Evolutionary conservation across 2,113 vertebrate species (phyloP).

Genomic region (Candoia aspera): DNA sequence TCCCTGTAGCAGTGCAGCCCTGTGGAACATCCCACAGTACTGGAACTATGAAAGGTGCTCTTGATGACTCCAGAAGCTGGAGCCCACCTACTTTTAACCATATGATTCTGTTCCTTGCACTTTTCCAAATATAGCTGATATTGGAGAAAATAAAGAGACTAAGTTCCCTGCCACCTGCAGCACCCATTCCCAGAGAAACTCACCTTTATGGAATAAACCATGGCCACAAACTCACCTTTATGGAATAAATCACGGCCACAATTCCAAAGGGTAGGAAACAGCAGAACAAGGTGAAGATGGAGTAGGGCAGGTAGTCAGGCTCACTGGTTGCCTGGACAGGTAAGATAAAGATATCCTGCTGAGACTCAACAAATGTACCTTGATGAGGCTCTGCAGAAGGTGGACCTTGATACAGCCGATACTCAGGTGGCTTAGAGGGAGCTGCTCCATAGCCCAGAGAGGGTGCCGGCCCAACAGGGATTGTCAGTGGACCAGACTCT

Average conservation of each 20-base stretch:
- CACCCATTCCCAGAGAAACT: neutral
- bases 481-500: neutral
- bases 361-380: neutral
- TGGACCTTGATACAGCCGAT: neutral
- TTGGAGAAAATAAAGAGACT: too few relatives aligned
- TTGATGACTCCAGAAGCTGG: neutral
- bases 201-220: constrained; percentile 68
- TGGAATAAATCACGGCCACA: constrained; percentile 73
- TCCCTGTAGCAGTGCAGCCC: neutral
- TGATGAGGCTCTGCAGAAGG: neutral
- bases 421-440: neutral
- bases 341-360: neutral
- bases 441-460: neutral
- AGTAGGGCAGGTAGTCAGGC: constrained; percentile 76
- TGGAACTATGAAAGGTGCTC: neutral
- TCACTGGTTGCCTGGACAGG: neutral
- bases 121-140: neutral
- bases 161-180: neutral
- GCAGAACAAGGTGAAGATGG: constrained; percentile 79
- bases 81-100: neutral
- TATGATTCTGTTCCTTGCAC: neutral
- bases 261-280: constrained; percentile 79
- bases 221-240: constrained; percentile 64
- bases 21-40: neutral
- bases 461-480: neutral